phyloP scores from a whole-genome alignment of 2,888 invertebrate genomes.

The Metacarcinus magister region DNA sequence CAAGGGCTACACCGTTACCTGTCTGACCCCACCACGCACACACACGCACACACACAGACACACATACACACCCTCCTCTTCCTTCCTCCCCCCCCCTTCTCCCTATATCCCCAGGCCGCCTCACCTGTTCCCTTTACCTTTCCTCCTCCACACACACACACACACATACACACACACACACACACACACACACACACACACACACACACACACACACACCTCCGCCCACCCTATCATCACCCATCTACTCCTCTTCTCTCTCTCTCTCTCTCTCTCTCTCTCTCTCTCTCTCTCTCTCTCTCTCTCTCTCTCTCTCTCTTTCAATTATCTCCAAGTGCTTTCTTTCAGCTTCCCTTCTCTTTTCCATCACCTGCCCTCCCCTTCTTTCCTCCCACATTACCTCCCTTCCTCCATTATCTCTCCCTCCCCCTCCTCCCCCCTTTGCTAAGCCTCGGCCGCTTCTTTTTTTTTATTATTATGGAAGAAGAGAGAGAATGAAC shows the following conservation, averaged over 20 bases:
- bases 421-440: background rate
- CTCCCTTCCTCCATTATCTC: background rate
- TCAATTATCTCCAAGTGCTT: conserved; percentile 14
- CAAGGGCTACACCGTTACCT: background rate
- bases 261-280: background rate
- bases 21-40: background rate
- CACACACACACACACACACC: no score
- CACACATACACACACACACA: no score
- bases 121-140: no score
- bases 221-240: no score
- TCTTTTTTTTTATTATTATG: background rate
- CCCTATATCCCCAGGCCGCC: no score
- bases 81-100: no score
- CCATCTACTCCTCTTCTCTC: background rate
- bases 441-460: background rate
- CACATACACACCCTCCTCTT: no score
- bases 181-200: background rate
- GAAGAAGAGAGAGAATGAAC: conserved; percentile 3
- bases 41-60: no score
- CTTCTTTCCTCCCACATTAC: background rate
- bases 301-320: background rate
- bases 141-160: no score
- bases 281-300: background rate
- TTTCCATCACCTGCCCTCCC: background rate
- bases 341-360: conserved; percentile 7